These are phyloP conservation scores for Zaprionus bogoriensis DNA, from an alignment of 2,888 invertebrate genomes.

Conservation along the genomic window DNA sequence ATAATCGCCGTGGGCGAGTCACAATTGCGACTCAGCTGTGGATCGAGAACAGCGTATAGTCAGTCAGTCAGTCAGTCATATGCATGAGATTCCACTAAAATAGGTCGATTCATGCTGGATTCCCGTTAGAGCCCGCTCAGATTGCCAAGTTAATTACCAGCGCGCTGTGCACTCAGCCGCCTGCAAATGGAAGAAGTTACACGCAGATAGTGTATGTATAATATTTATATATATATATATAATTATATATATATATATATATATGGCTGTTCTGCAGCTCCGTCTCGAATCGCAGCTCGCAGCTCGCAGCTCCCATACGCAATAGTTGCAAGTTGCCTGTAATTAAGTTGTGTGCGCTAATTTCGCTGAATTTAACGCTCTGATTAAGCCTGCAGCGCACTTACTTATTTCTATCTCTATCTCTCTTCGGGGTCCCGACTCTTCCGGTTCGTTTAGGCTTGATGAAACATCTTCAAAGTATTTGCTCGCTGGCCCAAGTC, in stretches of 20 bases:
- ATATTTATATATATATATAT: no score
- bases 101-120: background rate
- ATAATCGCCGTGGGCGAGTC: slow-evolving; percentile 30
- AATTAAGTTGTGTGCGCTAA: background rate
- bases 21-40: slow-evolving; percentile 17
- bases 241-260: no score
- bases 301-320: background rate
- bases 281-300: no score
- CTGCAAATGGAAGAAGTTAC: slow-evolving; percentile 5
- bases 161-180: slow-evolving; percentile 14
- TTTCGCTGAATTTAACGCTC: slow-evolving; percentile 10
- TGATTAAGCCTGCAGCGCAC: background rate
- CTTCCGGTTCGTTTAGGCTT: no score
- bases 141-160: no score
- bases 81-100: no score
- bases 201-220: background rate
- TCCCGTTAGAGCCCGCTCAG: slow-evolving; percentile 3
- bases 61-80: no score
- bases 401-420: background rate
- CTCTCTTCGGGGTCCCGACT: background rate
- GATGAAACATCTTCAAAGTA: background rate
- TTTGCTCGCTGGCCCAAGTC: background rate
- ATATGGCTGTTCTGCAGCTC: no score
- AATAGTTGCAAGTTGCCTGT: background rate
- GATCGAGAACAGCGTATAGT: background rate